Evolutionary conservation across 2,113 vertebrate genomes (phyloP), one percentile per base, ranked within the genome.

Genomic region (Tringa solitaria): DNA sequence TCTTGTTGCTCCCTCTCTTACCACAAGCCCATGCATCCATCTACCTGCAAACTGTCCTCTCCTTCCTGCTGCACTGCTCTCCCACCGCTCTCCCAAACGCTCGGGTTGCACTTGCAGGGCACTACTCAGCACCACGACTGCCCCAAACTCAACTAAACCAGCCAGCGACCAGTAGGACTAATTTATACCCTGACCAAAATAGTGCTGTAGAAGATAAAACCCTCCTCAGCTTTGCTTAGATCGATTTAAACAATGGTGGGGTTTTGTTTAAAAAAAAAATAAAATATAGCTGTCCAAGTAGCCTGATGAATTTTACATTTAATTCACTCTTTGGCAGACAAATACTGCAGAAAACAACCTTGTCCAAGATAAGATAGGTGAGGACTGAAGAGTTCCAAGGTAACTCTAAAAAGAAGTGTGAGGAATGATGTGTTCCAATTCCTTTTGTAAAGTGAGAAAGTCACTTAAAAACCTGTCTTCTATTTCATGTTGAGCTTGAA

Each of bases 321-420:
- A 30, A 70, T 86, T 94, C 84, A 77, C 56, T 89, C 46, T 51
- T 32, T 56, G 28, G 56, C 30, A 84, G 88, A 84, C 41, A 90
- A 91, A 68, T 75, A 32, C 19, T 57, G 27, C 2, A 54, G 84
- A 80, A 94, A 59, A 90, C 51, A 89, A 63, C 56, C 33, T 67
- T 68, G 56, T 67, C 77, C 9, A 35, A 60, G 45, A n/a, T 37
- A 76, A 83, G 46, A 80, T 6, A 73, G 67, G 51, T 50, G 56
- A 94, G 33, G 59, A 61, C 51, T 87, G 53, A 12, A 61, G n/a
- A 91, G 60, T 80, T 63, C 68, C 82, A 86, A 83, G 68, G 63
- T 88, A 93, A 93, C 50, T 64, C 57, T 88, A 79, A 92, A 91
- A 93, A 91, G 83, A 92, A 86, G 69, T 30, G 70, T 84, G 82